Percentiles rank a stretch among this genome's conserved stretches.
Evolutionary conservation across 2,888 invertebrate genomes (phyloP).

Genomic region (Pachliopta kotzebuea): DNA sequence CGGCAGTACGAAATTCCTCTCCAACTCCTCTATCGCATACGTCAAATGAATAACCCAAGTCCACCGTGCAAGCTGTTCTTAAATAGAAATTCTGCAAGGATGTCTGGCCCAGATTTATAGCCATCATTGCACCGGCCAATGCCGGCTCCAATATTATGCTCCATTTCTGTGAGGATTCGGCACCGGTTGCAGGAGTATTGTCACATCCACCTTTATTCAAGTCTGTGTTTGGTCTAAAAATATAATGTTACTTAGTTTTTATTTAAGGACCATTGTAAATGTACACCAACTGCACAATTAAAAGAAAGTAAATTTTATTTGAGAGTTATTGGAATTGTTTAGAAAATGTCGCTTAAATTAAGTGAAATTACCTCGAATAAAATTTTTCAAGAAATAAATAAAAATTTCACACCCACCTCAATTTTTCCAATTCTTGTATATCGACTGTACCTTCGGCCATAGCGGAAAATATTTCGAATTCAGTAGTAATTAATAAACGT

Average conservation of each 20-base stretch:
- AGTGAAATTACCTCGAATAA: background rate
- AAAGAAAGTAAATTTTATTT: no score
- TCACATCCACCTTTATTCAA: conserved; percentile 32
- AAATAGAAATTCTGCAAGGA: conserved; percentile 87
- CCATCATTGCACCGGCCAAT: conserved; percentile 84
- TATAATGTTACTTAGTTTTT: background rate
- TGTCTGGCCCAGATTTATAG: conserved; percentile 81
- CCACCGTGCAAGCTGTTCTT: conserved; percentile 87
- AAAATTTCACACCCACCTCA: conserved; percentile 49
- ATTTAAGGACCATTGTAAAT: background rate
- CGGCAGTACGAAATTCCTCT: conserved; percentile 59
- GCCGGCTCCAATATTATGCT: conserved; percentile 85
- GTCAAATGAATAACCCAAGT: conserved; percentile 80
- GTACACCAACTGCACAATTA: background rate
- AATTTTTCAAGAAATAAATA: background rate
- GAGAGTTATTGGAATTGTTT: no score
- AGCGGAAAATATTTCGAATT: background rate
- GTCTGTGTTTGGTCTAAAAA: conserved; percentile 39
- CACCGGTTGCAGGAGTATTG: conserved; percentile 35
- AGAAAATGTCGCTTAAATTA: no score
- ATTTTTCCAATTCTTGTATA: conserved; percentile 62
- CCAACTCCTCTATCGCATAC: conserved; percentile 82
- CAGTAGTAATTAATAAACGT: conserved; percentile 31
- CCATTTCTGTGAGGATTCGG: conserved; percentile 48
- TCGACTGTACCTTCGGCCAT: conserved; percentile 63